Base-by-base conservation (phyloP, 2,888 invertebrate genomes). In the Onchidella celtica region DNA sequence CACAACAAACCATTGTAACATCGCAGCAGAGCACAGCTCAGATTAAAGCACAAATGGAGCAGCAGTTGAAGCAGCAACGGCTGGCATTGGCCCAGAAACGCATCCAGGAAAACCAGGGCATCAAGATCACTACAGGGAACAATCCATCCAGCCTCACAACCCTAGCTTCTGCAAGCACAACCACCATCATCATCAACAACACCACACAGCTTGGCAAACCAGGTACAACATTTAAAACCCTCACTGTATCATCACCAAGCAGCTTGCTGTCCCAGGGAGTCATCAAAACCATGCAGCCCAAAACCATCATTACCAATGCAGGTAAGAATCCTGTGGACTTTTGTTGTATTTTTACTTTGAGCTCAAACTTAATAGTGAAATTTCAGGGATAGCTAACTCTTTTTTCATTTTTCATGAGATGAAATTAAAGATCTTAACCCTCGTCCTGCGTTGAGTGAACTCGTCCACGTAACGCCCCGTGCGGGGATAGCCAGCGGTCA, bases 81-180 rank as follows among this genome's bases (percentile, higher is more conserved):
- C 96, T 97, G 32, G 97, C 97, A 0, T 97, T 97, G 93, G 97
- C 97, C 90, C 97, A 97, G 90, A 97, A 97, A 93, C 95, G 97
- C 21, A 83, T 92, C 27, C 90, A 82, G 66, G 84, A 84, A 74
- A 82, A 79, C 75, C 84, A 84, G 65, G 84, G 84, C 34, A 82
- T 84, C 65, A 82, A 82, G 36, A 74, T 84, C 1, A 81, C 81
- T 17, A 79, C 84, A 21, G 76, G 79, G 59, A 66, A 17, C 34
- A 63, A 65, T 11, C 66, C 81, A 32, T 55, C 81, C 27, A 57
- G 40, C 36, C 47, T 77, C 27, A 66, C 80, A 36, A 73, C 77
- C 29, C 47, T 73, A 9, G 74, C 80, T 2, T 68, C 80, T 1
- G 55, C 77, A n/a, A 79, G 75, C 17, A 61, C 83, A 40, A 84